Base-by-base conservation (phyloP, 2,888 invertebrate species). In the Cheilosia urbana region DNA sequence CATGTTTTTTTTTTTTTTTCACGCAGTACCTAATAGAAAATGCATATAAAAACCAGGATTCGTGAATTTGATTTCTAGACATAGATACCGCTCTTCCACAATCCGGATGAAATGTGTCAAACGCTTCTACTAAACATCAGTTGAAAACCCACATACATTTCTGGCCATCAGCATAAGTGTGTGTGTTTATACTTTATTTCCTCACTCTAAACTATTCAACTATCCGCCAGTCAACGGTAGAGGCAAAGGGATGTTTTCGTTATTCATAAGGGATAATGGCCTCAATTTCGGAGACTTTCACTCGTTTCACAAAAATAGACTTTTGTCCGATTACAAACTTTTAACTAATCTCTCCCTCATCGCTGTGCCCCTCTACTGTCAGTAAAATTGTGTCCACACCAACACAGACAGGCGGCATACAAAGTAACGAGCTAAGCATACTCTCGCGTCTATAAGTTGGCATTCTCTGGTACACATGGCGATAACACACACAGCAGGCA, bases 271-370 rank as follows among this genome's bases (percentile, higher is more conserved):
- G 81, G 81, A 85, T 85, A 85, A 85, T 85, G 68, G 76, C 85
- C 72, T 60, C 81, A 85, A 85, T 81, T 85, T 85, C 63, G 71
- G 66, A 81, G 85, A 69, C 76, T 85, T 85, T 84, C 75, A 84
- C 84, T 84, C 65, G 71, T 60, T 17, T 71, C 76, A 72, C 81
- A 85, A 85, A 85, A 85, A 85, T 85, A 85, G 85, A 85, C 85
- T 81, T 85, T 85, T 81, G 85, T 81, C 81, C 76, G 85, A 85
- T 85, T 85, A 85, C 72, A 81, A 85, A 85, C 85, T 85, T 85
- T 85, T 81, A 85, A 85, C 81, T 85, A 85, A 85, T 85, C 85
- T 85, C 81, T 85, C 85, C 85, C 85, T 63, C 81, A 85, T 81
- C 85, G 72, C 66, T 58, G 42, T 77, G 17, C 66, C 55, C 57